Conservation (phyloP, 2,113 vertebrate genomes). For the Brachypodius melanocephalos region DNA sequence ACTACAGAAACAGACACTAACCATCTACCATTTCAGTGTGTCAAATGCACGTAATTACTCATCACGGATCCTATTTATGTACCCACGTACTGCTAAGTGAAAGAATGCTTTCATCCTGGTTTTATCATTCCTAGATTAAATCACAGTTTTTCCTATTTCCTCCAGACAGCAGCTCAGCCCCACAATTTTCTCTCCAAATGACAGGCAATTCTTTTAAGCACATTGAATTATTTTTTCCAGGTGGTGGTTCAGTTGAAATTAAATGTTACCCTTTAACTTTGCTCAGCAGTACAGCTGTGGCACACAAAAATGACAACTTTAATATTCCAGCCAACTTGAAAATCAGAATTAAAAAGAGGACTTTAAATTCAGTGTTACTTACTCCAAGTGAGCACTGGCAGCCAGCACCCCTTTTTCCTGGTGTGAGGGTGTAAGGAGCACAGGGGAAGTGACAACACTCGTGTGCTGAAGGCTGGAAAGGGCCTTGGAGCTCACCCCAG, state of each 20-base stretch:
- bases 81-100: constrained; percentile 5
- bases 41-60: constrained; percentile 20
- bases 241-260: constrained; percentile 43
- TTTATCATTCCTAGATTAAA: constrained; percentile 55
- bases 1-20: not conserved
- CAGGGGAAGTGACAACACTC: rapidly evolving
- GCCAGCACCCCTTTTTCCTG: not conserved
- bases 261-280: not conserved
- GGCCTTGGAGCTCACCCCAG: not conserved
- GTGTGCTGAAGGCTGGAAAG: not conserved
- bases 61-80: constrained; percentile 7
- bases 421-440: rapidly evolving
- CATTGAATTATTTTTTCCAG: constrained; percentile 53
- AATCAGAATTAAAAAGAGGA: not conserved
- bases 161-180: constrained; percentile 40
- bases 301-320: not conserved
- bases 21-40: constrained; percentile 8
- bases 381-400: not conserved
- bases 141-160: constrained; percentile 35
- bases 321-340: not conserved
- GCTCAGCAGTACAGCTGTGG: not conserved
- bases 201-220: constrained; percentile 42
- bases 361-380: not conserved
- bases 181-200: constrained; percentile 53
- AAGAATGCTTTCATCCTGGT: constrained; percentile 53